Percentiles rank a stretch among this genome's conserved stretches.
phyloP scores from a whole-genome alignment of 1,140 invertebrate genomes.

The Drosophila pruinosa region DNA sequence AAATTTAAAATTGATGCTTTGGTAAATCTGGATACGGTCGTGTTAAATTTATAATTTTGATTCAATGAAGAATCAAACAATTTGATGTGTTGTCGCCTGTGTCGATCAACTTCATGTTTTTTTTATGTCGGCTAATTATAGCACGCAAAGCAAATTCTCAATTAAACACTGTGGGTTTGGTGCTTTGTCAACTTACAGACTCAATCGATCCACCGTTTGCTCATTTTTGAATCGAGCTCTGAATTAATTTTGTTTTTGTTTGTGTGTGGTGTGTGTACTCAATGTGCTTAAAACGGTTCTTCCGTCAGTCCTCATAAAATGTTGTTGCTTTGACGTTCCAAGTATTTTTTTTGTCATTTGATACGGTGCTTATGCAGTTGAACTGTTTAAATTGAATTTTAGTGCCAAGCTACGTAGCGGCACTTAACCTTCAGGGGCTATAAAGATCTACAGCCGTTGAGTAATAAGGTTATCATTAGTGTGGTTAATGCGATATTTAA shows the following conservation, averaged over 20 bases:
- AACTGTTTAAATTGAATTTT: not conserved
- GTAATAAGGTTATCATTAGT: conserved; percentile 9
- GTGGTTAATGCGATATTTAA: not conserved
- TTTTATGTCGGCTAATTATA: too few relatives aligned
- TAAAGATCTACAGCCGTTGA: not conserved
- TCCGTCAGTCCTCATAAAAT: not conserved
- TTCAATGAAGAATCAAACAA: too few relatives aligned
- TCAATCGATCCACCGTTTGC: too few relatives aligned
- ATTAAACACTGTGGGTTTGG: too few relatives aligned
- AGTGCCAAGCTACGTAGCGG: not conserved
- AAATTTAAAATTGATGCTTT: too few relatives aligned
- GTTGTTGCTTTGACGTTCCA: not conserved
- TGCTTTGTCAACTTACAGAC: too few relatives aligned
- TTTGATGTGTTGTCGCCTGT: too few relatives aligned
- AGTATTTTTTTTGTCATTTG: not conserved
- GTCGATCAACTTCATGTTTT: too few relatives aligned
- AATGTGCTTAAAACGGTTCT: not conserved
- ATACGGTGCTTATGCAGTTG: not conserved
- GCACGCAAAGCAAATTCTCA: too few relatives aligned
- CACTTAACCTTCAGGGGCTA: conserved; percentile 4
- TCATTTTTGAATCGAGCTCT: not conserved
- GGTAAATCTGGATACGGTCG: too few relatives aligned
- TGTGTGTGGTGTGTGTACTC: not conserved
- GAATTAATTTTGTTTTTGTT: not conserved
- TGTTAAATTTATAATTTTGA: too few relatives aligned